Evolutionary conservation across 2,797 vertebrate genomes (phyloP).

Genomic region (Adrianichthys oophorus): DNA sequence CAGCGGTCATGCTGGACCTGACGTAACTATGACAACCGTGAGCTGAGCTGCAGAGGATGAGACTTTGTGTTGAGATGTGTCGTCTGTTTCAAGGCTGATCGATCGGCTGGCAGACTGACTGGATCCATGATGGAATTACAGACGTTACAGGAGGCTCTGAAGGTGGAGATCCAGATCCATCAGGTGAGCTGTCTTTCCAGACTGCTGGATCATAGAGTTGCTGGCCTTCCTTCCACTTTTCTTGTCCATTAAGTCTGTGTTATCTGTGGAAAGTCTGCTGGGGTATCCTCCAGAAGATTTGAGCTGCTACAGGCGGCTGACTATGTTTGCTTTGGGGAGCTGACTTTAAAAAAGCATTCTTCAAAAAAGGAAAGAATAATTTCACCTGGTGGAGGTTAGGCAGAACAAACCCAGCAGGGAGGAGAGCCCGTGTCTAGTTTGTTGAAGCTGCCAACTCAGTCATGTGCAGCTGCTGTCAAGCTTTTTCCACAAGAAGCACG

Average conservation of each 20-base stretch:
- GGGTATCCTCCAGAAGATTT: not conserved
- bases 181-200: slow-evolving; percentile 81
- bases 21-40: slow-evolving; percentile 20
- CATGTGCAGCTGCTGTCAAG: too few relatives aligned
- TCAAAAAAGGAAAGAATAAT: not conserved
- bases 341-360: not conserved
- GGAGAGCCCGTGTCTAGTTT: not conserved
- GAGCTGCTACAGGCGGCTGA: not conserved
- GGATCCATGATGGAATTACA: slow-evolving; percentile 98
- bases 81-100: slow-evolving; percentile 70
- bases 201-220: not conserved
- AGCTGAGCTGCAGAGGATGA: not conserved
- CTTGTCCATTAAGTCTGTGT: not conserved
- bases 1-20: not conserved
- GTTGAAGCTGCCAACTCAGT: not conserved
- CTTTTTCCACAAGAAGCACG: too few relatives aligned
- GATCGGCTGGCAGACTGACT: slow-evolving; percentile 87
- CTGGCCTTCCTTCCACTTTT: not conserved
- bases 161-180: slow-evolving; percentile 99
- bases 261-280: not conserved
- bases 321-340: not conserved
- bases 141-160: slow-evolving; percentile 98
- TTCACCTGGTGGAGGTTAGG: not conserved
- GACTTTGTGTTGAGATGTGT: slow-evolving; percentile 10
- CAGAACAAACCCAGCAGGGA: not conserved